Evolutionary conservation across 2,113 vertebrate genomes (phyloP), one percentile per base, ranked within the genome.

Genomic region (Tragelaphus scriptus): DNA sequence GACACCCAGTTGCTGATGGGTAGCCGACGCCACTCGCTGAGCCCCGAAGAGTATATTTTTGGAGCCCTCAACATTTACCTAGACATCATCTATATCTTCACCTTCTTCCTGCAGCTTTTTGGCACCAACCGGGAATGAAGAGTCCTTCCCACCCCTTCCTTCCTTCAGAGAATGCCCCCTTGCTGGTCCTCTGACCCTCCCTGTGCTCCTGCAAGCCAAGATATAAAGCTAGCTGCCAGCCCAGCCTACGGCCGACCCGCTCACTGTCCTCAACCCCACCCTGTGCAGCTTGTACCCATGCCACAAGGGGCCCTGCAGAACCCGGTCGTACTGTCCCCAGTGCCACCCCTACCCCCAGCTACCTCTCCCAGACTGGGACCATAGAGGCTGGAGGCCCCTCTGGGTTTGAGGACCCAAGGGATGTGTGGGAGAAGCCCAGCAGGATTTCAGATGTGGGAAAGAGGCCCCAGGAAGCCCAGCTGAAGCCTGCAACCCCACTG

Each of bases 61-160:
- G 99, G 99, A 94, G 99, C 99, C n/a, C 99, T 99, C 98, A 99
- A 99, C 96, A 99, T 99, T 97, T 99, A 99, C 85, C 98, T 99
- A 95, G 99, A 99, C 92, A 99, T 99, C 91, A 98, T 99, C 98
- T 99, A 99, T 92, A 99, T 99, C 97, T 99, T 99, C 98, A 99
- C 99, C 95, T 99, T 99, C 98, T 98, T 99, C 96, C 99, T 99
- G 68, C 99, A 99, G 98, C 98, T 99, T 88, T 99, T 99, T 97
- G 99, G 99, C 95, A 99, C 99, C 98, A 99, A 98, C 95, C 98
- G 97, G 86, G 99, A 99, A 6, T 99, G 98, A 99, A 90, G 6
- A 90, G 25, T 84, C 95, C 92, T 4, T 40, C 84, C 65, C n/a
- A 14, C 47, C 19, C 5, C 75, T 80, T 30, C 44, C 81, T 25